phyloP scores from a whole-genome alignment of 2,113 vertebrate species.

The Reinhardtius hippoglossoides region DNA sequence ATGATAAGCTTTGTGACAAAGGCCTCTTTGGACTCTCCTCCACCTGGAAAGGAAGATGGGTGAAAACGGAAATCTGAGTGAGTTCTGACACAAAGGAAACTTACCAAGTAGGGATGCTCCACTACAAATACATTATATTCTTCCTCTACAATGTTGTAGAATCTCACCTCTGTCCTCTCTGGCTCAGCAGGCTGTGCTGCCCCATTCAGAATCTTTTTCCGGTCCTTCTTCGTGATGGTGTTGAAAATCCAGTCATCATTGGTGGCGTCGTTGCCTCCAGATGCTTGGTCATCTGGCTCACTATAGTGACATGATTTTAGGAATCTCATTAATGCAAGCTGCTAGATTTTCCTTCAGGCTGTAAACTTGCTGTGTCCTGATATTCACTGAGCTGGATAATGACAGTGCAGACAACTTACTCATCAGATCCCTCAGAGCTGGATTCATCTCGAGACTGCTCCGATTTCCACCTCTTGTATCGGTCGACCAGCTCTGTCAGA shows the following conservation, averaged over 20 bases:
- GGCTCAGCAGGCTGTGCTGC: constrained; percentile 82
- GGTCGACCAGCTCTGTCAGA: constrained; percentile 94
- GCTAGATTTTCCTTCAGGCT: neutral
- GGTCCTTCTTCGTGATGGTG: constrained; percentile 90
- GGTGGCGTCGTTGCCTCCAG: constrained; percentile 85
- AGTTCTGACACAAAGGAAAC: neutral
- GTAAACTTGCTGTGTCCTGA: neutral
- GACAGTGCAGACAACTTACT: constrained; percentile 80
- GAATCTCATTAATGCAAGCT: neutral
- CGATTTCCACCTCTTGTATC: constrained; percentile 95
- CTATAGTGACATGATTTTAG: constrained; percentile 72
- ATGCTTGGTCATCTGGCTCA: constrained; percentile 88
- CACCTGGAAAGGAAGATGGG: constrained; percentile 63
- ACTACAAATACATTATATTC: neutral
- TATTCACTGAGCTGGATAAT: neutral
- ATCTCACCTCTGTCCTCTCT: constrained; percentile 81
- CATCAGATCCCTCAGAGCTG: constrained; percentile 92
- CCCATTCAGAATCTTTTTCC: constrained; percentile 87
- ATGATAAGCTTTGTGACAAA: constrained; percentile 91
- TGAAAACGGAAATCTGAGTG: neutral
- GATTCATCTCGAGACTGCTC: constrained; percentile 90
- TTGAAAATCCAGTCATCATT: constrained; percentile 89
- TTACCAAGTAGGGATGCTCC: neutral
- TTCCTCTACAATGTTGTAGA: neutral
- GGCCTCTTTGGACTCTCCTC: constrained; percentile 88